Conservation (phyloP, 2,888 invertebrate species). For the Reticulitermes lucifugus region DNA sequence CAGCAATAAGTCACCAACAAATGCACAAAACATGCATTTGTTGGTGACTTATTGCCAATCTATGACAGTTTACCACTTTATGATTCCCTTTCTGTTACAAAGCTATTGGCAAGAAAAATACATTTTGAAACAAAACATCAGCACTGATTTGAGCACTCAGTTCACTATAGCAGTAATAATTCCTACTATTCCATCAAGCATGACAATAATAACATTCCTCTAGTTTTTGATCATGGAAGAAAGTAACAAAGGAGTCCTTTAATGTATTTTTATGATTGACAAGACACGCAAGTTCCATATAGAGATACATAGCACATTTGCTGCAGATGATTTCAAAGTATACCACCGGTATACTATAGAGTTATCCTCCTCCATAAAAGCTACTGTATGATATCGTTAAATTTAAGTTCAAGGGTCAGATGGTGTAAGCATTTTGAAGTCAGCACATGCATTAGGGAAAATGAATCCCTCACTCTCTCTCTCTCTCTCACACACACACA, state of each 20-base stretch:
- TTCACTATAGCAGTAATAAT: background rate
- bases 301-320: background rate
- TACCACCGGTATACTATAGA: background rate
- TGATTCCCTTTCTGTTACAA: slow-evolving; percentile 1
- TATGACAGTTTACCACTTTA: background rate
- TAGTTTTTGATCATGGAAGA: slow-evolving; percentile 18
- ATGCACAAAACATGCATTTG: no score
- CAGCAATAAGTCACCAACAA: no score
- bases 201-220: background rate
- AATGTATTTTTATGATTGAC: slow-evolving; percentile 1
- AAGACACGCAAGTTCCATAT: slow-evolving; percentile 15
- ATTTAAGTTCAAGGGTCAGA: background rate
- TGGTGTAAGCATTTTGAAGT: slow-evolving; percentile 11
- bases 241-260: slow-evolving; percentile 19
- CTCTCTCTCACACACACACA: no score
- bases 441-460: background rate
- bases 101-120: slow-evolving; percentile 20
- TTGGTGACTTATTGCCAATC: background rate
- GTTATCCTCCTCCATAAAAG: background rate
- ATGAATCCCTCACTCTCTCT: background rate
- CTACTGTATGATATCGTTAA: background rate
- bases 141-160: slow-evolving; percentile 16
- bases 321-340: background rate
- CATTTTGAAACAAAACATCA: background rate
- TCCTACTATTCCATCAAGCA: slow-evolving; percentile 15